These are phyloP conservation scores for Cygnus olor DNA, from an alignment of 2,797 vertebrate species.

Conservation along the genomic window DNA sequence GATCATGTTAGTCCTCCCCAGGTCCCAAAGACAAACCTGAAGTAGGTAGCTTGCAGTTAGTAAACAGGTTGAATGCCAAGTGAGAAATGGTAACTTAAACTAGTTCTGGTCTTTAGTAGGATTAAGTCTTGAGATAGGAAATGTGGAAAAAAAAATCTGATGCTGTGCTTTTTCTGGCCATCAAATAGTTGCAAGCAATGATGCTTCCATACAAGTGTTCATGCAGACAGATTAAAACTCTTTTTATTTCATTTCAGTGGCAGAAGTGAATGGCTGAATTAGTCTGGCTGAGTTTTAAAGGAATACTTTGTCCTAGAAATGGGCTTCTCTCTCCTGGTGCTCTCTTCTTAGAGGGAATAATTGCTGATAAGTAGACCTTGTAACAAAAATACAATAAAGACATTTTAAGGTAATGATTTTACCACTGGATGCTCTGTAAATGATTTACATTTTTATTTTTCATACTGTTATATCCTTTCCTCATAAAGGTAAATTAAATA, in stretches of 20 bases:
- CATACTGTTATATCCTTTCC: neutral
- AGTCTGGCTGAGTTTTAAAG: conserved; percentile 37
- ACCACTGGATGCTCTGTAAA: neutral
- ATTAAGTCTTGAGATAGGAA: neutral
- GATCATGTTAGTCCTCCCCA: neutral
- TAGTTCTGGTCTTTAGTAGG: neutral
- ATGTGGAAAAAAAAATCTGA: no score
- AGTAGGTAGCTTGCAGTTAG: neutral
- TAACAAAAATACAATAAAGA: conserved; percentile 33
- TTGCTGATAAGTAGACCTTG: conserved; percentile 18
- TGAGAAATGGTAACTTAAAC: neutral
- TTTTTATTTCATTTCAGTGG: neutral
- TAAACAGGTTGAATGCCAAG: neutral
- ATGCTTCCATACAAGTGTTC: no score
- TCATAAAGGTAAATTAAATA: neutral
- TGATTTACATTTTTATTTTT: conserved; percentile 41
- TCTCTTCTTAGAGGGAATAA: conserved; percentile 41
- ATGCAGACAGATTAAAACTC: neutral
- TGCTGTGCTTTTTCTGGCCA: no score
- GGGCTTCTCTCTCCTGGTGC: neutral
- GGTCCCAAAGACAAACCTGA: neutral
- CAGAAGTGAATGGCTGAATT: conserved; percentile 17
- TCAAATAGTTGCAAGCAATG: no score
- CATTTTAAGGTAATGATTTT: conserved; percentile 43
- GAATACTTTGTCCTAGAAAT: conserved; percentile 38